A percentile compares a stretch with the other conserved stretches of the same genome.
phyloP scores from a whole-genome alignment of 2,113 vertebrate genomes.

The Petromus typicus region DNA sequence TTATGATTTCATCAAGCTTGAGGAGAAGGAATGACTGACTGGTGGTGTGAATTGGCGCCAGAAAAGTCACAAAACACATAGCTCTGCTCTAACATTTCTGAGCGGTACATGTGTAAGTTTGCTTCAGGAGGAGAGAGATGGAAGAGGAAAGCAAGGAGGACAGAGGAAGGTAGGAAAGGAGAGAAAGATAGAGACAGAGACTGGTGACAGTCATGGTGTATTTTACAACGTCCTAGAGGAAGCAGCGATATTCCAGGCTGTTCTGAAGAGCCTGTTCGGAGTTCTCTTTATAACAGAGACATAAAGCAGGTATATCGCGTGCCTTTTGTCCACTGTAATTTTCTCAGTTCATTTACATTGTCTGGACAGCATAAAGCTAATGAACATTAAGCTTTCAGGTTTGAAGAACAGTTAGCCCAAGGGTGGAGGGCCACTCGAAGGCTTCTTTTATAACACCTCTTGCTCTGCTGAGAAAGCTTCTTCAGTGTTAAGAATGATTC shows the following conservation, averaged over 20 bases:
- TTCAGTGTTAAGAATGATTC: not conserved
- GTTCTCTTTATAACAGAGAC: not conserved
- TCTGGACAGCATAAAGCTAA: not conserved
- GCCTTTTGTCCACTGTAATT: not conserved
- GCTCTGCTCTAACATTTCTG: conserved; percentile 41
- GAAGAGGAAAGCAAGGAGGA: not conserved
- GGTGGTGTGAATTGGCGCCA: conserved; percentile 19
- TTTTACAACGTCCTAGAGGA: not conserved
- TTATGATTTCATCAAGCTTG: conserved; percentile 64
- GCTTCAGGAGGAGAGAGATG: not conserved
- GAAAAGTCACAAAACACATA: conserved; percentile 45
- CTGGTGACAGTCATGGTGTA: not conserved
- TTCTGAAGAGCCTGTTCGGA: not conserved
- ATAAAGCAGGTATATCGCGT: not conserved
- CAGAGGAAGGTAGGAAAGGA: too few relatives aligned
- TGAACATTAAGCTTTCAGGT: not conserved
- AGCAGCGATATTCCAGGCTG: not conserved
- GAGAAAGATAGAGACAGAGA: not conserved
- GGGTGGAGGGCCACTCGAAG: not conserved
- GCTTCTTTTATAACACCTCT: not conserved
- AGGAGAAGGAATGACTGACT: conserved; percentile 61
- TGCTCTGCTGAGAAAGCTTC: conserved; percentile 10
- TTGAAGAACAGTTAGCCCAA: not conserved
- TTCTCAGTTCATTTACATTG: not conserved
- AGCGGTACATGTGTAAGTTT: conserved; percentile 26